Evolutionary conservation across 92 coral and sea anemone species (phyloP).

Genomic region (Actinernus sp.): DNA sequence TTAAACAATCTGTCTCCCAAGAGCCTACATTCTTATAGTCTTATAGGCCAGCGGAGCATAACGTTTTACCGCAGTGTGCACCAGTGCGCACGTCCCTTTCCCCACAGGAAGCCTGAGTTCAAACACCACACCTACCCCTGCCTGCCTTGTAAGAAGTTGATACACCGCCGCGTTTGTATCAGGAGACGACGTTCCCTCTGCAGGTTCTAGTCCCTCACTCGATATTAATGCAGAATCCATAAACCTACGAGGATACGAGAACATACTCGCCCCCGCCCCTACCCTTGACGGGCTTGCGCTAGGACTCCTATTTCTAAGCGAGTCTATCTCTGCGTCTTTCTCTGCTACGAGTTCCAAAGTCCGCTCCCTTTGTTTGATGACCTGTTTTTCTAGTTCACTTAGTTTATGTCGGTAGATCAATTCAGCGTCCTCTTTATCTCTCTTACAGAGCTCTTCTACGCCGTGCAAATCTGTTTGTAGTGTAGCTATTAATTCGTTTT

Average conservation of each 20-base stretch:
- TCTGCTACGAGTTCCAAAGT: slow-evolving; percentile 88
- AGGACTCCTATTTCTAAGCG: slow-evolving; percentile 70
- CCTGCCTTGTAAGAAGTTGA: slow-evolving; percentile 81
- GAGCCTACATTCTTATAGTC: too few relatives aligned
- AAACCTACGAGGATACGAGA: slow-evolving; percentile 78
- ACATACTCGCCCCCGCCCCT: slow-evolving; percentile 27
- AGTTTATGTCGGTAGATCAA: slow-evolving; percentile 80
- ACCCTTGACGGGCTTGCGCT: slow-evolving; percentile 72
- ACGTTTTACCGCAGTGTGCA: too few relatives aligned
- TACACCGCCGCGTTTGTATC: slow-evolving; percentile 87
- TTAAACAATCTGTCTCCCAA: too few relatives aligned
- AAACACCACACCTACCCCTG: slow-evolving; percentile 79
- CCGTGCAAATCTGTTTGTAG: slow-evolving; percentile 53
- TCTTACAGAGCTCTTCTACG: slow-evolving; percentile 52
- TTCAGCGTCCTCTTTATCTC: slow-evolving; percentile 66
- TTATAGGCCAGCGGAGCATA: too few relatives aligned
- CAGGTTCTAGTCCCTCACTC: slow-evolving; percentile 50
- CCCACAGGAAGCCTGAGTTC: too few relatives aligned
- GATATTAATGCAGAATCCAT: slow-evolving; percentile 60
- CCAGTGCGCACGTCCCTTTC: too few relatives aligned
- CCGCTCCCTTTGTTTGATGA: slow-evolving; percentile 90
- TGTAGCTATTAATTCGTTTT: slow-evolving; percentile 35
- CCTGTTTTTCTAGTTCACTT: slow-evolving; percentile 93
- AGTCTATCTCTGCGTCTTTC: slow-evolving; percentile 92
- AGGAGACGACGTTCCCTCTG: slow-evolving; percentile 34